A percentile compares a stretch with the other conserved stretches of the same genome.
These are phyloP conservation scores for Drosophila cognata DNA, from an alignment of 2,888 invertebrate species.

Conservation along the genomic window DNA sequence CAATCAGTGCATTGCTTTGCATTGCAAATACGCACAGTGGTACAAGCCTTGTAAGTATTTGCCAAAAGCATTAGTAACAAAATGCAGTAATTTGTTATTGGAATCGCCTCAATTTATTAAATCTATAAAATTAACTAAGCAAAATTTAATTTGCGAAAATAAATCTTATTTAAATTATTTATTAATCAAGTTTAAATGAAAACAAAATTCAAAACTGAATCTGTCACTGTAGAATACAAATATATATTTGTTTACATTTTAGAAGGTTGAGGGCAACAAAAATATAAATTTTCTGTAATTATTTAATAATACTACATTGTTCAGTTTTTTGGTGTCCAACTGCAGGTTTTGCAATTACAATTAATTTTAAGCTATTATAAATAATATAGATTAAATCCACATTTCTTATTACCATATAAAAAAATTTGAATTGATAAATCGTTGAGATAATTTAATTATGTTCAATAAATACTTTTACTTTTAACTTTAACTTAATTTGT, in stretches of 20 bases:
- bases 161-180: not conserved
- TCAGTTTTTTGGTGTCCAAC: not conserved
- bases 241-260: not conserved
- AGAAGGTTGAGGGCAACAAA: not conserved
- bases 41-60: not conserved
- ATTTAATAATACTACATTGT: not conserved
- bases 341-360: not conserved
- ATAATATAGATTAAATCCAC: no score
- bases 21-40: conserved; percentile 46
- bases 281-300: not conserved
- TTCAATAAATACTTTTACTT: not conserved
- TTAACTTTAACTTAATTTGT: not conserved
- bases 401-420: no score
- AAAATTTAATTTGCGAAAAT: not conserved
- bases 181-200: not conserved
- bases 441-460: not conserved
- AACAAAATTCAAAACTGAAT: not conserved
- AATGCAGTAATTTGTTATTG: not conserved
- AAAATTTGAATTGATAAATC: not conserved
- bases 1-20: conserved; percentile 50
- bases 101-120: not conserved
- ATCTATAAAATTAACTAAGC: not conserved
- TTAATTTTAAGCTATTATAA: not conserved
- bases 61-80: not conserved
- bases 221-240: not conserved